These are phyloP conservation scores for Gouania willdenowi DNA, from an alignment of 2,797 vertebrate species.

Conservation along the genomic window DNA sequence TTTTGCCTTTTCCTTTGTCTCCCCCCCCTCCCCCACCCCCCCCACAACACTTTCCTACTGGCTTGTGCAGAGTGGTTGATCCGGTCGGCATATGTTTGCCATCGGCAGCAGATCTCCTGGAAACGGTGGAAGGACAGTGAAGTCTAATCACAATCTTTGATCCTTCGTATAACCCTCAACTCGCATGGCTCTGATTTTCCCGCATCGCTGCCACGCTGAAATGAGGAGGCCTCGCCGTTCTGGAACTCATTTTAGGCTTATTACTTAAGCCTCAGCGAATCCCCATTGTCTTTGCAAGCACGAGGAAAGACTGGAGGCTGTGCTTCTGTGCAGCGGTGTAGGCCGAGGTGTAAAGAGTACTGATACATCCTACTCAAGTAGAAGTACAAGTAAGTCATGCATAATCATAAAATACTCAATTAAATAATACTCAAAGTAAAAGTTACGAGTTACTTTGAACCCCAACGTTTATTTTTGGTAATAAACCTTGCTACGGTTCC, in stretches of 20 bases:
- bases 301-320: slow-evolving; percentile 66
- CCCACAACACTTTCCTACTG: too few species aligned
- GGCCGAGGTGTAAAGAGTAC: too few species aligned
- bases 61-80: slow-evolving; percentile 65
- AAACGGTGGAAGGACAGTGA: slow-evolving; percentile 64
- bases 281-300: slow-evolving; percentile 71
- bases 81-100: slow-evolving; percentile 70
- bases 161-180: slow-evolving; percentile 53
- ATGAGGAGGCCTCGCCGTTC: slow-evolving; percentile 57
- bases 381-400: too few species aligned
- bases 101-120: slow-evolving; percentile 59
- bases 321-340: slow-evolving; percentile 69
- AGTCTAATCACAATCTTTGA: slow-evolving; percentile 76
- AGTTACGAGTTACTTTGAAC: too few species aligned
- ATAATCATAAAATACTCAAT: too few species aligned
- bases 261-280: slow-evolving; percentile 68
- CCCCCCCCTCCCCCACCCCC: too few species aligned
- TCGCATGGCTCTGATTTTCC: slow-evolving; percentile 72
- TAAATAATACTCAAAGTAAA: too few species aligned
- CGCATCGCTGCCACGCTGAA: slow-evolving; percentile 55
- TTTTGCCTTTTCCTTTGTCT: slow-evolving; percentile 25
- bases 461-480: too few species aligned
- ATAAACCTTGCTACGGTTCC: too few species aligned
- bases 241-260: slow-evolving; percentile 78
- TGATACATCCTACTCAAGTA: too few species aligned